Conservation (phyloP, 2,797 vertebrate genomes). For the Parambassis ranga region DNA sequence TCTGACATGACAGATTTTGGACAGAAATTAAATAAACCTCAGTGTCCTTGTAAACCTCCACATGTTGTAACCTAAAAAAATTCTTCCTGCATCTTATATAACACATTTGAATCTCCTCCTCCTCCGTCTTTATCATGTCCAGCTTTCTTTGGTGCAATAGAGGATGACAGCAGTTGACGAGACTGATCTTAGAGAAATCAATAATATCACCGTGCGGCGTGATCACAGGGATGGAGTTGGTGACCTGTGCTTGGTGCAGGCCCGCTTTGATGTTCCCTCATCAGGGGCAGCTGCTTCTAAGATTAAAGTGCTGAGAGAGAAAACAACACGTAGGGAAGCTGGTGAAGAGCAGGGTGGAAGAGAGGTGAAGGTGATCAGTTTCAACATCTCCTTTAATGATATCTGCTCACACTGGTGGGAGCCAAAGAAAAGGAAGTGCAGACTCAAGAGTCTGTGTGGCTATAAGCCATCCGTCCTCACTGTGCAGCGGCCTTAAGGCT, state of each 20-base stretch:
- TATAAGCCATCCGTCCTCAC: no score
- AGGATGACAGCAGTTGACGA: slow-evolving; percentile 38
- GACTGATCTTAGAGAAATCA: slow-evolving; percentile 65
- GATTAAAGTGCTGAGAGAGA: slow-evolving; percentile 64
- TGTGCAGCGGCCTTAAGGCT: no score
- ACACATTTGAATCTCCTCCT: slow-evolving; percentile 49
- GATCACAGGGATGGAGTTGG: slow-evolving; percentile 59
- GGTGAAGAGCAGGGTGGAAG: slow-evolving; percentile 26
- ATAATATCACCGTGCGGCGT: slow-evolving; percentile 52
- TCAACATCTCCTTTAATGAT: slow-evolving; percentile 23
- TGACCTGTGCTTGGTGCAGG: slow-evolving; percentile 56
- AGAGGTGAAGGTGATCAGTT: slow-evolving; percentile 51
- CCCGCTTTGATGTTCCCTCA: slow-evolving; percentile 70
- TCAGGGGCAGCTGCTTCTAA: slow-evolving; percentile 62
- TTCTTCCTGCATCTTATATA: slow-evolving; percentile 50
- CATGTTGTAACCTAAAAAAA: slow-evolving; percentile 46
- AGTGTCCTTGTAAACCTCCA: slow-evolving; percentile 28
- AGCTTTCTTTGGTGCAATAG: slow-evolving; percentile 35
- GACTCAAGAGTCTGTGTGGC: no score
- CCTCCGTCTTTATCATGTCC: slow-evolving; percentile 31
- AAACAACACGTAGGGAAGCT: slow-evolving; percentile 40
- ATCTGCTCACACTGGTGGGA: background rate
- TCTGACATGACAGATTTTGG: slow-evolving; percentile 46
- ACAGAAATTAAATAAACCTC: slow-evolving; percentile 22
- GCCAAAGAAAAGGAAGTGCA: slow-evolving; percentile 3